Evolutionary conservation across 2,113 vertebrate genomes (phyloP), one percentile per base, ranked within the genome.

Genomic region (Ictidomys tridecemlineatus): DNA sequence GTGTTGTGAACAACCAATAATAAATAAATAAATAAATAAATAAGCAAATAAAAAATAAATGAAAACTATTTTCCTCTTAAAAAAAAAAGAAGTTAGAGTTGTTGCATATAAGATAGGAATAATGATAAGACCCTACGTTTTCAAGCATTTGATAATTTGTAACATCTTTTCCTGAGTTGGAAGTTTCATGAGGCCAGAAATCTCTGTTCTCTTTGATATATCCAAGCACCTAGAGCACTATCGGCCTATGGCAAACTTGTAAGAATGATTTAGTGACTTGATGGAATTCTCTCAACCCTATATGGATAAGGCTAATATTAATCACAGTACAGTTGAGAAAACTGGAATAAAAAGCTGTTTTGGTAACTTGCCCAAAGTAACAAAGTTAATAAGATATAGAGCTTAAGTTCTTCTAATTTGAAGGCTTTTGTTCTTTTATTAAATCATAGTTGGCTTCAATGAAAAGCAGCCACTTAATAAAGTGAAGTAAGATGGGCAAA

Each of bases 391-490:
- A 85, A 74, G 34, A 78, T 24, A 37, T 26, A 79, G 26, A 93
- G 34, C 30, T 63, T 74, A 76, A 16, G 2, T 53, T 90, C 85
- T 58, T 65, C 53, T 28, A 9, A 72, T 67, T 51, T 22, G 6
- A 89, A 83, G 51, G 45, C 42, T 32, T 65, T 45, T 90, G 26
- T 84, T 85, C 39, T 83, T 65, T 84, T 48, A n/a, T 78, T 92
- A 80, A 89, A 53, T 63, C 34, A 48, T 63, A 39, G 14, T 63
- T 56, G 30, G 42, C 37, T 80, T 95, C 89, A 61, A 3, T 56
- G 48, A 80, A 79, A 93, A 87, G 30, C 48, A 87, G 61, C 6
- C 34, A 77, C 72, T 78, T 96, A 45, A 61, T 76, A 34, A 95
- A 95, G 37, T 91, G 5, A 6, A 37, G 37, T 32, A 51, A 91